A percentile compares a stretch with the other conserved stretches of the same genome.
These are phyloP conservation scores for Eremobia ochroleuca DNA, from an alignment of 2,888 invertebrate species.

Conservation along the genomic window DNA sequence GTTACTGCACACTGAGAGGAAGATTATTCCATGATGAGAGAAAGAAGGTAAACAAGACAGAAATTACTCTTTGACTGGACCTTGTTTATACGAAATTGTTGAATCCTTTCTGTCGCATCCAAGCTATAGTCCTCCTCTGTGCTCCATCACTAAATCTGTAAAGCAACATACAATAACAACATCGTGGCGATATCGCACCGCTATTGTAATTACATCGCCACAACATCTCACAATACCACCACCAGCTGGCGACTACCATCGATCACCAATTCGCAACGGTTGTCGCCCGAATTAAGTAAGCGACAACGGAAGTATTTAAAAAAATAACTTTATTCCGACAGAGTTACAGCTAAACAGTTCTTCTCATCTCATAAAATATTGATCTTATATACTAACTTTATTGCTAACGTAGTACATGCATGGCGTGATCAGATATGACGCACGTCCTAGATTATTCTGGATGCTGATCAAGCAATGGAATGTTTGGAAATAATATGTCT, in stretches of 20 bases:
- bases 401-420: too few species aligned
- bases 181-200: conserved; percentile 11
- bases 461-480: too few species aligned
- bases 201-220: conserved; percentile 23
- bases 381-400: too few species aligned
- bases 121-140: background rate
- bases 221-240: conserved; percentile 14
- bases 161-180: background rate
- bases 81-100: background rate
- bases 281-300: too few species aligned
- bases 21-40: background rate
- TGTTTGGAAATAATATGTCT: too few species aligned
- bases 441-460: too few species aligned
- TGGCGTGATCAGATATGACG: too few species aligned
- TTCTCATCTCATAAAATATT: too few species aligned
- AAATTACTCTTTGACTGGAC: background rate
- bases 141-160: background rate
- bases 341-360: too few species aligned
- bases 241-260: conserved; percentile 55
- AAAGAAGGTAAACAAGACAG: background rate
- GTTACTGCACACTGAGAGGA: background rate
- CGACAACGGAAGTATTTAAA: too few species aligned
- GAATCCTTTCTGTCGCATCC: background rate
- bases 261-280: conserved; percentile 70
- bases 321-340: too few species aligned